Conservation (phyloP, 2,888 invertebrate genomes). For the Heliconius ismenius region DNA sequence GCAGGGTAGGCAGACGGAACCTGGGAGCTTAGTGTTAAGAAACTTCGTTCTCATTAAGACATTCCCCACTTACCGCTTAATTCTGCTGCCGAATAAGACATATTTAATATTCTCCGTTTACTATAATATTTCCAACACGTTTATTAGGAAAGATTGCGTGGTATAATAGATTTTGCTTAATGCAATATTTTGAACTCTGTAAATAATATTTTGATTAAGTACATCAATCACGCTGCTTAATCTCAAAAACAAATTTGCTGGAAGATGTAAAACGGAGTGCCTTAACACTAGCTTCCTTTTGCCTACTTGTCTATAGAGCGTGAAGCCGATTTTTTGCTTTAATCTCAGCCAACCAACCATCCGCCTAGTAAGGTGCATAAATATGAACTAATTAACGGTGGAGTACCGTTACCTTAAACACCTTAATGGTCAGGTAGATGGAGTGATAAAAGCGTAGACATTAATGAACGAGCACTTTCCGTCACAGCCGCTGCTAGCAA, state of each 20-base stretch:
- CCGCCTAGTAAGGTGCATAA: neutral
- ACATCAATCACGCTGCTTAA: neutral
- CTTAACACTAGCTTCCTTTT: no score
- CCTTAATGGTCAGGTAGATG: slow-evolving; percentile 29
- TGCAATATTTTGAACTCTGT: neutral
- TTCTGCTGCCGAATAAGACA: neutral
- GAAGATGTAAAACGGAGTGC: no score
- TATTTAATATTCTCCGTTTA: neutral
- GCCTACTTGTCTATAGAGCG: no score
- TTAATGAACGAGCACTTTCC: slow-evolving; percentile 30
- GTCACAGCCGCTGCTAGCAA: slow-evolving; percentile 8
- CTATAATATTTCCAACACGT: neutral
- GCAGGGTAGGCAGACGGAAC: neutral
- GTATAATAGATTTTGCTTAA: neutral
- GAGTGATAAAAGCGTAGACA: slow-evolving; percentile 31
- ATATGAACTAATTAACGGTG: slow-evolving; percentile 19
- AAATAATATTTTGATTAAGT: neutral
- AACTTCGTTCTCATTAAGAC: no score
- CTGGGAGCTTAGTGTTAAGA: no score
- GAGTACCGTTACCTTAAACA: slow-evolving; percentile 30
- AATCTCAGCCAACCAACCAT: neutral
- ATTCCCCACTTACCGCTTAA: no score
- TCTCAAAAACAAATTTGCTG: no score
- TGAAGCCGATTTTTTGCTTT: neutral
- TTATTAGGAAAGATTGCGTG: neutral